These are phyloP conservation scores for Brachionus rubens DNA, from an alignment of 1,140 invertebrate genomes.

Conservation along the genomic window DNA sequence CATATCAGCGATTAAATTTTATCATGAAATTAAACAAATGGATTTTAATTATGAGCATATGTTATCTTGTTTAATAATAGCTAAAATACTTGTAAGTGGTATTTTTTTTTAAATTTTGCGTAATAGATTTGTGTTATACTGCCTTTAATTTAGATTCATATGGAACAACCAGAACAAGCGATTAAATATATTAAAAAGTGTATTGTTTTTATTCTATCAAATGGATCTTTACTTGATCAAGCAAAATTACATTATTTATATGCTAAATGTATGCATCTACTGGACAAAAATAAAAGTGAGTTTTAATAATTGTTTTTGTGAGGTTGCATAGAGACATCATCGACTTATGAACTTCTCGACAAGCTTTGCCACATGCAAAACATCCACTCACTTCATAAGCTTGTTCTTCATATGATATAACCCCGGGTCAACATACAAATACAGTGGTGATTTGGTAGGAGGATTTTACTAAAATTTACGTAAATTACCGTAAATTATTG, in stretches of 20 bases:
- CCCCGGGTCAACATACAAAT: no score
- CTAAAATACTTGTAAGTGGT: slow-evolving; percentile 41
- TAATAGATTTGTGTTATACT: no score
- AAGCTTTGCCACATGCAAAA: no score
- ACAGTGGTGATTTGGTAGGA: no score
- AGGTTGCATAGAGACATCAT: no score
- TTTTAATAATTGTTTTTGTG: no score
- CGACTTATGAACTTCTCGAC: no score
- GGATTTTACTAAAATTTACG: no score
- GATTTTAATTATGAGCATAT: slow-evolving; percentile 33
- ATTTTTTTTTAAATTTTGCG: no score
- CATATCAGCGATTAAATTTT: slow-evolving; percentile 36
- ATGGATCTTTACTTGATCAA: slow-evolving; percentile 28
- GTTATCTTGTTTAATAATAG: slow-evolving; percentile 23
- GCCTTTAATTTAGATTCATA: neutral
- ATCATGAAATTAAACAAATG: slow-evolving; percentile 35
- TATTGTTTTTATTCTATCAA: slow-evolving; percentile 40
- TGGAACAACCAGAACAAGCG: slow-evolving; percentile 43
- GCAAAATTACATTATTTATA: slow-evolving; percentile 29
- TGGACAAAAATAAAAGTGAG: slow-evolving; percentile 41
- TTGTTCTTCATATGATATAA: no score
- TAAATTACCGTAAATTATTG: no score
- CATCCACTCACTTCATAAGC: no score
- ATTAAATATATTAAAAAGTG: slow-evolving; percentile 37
- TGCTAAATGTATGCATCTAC: slow-evolving; percentile 41